Percentiles rank a stretch among this genome's conserved stretches.
Conservation (phyloP, 1,140 invertebrate species). For the Zophobas atratus region DNA sequence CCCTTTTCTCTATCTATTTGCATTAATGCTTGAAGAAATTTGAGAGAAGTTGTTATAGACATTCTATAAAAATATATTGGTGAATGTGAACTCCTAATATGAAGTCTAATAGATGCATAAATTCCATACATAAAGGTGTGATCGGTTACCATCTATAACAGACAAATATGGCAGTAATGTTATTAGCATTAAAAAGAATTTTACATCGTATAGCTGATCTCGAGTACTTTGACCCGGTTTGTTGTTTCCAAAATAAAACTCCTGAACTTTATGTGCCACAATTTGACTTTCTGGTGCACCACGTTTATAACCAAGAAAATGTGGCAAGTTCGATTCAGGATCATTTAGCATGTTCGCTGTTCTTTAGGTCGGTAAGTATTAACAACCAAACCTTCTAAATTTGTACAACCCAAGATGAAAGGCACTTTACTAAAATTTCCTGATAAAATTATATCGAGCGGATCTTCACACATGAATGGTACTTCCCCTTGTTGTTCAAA, state of each 20-base stretch:
- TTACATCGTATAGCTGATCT: constrained; percentile 9
- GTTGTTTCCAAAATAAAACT: constrained; percentile 45
- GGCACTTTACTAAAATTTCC: constrained; percentile 54
- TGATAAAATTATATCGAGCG: constrained; percentile 48
- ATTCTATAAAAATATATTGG: constrained; percentile 54
- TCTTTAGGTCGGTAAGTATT: not conserved
- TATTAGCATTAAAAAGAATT: no score
- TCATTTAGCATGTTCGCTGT: constrained; percentile 14
- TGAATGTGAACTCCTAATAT: constrained; percentile 39
- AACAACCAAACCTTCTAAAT: constrained; percentile 51
- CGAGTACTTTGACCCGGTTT: constrained; percentile 12
- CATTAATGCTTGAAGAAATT: constrained; percentile 61
- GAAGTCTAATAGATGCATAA: constrained; percentile 31
- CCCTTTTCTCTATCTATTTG: constrained; percentile 12
- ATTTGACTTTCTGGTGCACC: constrained; percentile 20
- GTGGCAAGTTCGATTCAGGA: constrained; percentile 37
- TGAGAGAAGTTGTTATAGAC: constrained; percentile 46
- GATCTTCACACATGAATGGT: constrained; percentile 52
- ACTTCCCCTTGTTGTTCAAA: not conserved
- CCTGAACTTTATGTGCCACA: constrained; percentile 49
- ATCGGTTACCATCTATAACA: constrained; percentile 40
- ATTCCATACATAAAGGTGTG: constrained; percentile 20
- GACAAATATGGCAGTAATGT: no score
- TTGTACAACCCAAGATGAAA: constrained; percentile 52
- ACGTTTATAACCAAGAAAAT: constrained; percentile 26